Conservation (phyloP, 2,113 vertebrate species). For the Microtus pennsylvanicus region DNA sequence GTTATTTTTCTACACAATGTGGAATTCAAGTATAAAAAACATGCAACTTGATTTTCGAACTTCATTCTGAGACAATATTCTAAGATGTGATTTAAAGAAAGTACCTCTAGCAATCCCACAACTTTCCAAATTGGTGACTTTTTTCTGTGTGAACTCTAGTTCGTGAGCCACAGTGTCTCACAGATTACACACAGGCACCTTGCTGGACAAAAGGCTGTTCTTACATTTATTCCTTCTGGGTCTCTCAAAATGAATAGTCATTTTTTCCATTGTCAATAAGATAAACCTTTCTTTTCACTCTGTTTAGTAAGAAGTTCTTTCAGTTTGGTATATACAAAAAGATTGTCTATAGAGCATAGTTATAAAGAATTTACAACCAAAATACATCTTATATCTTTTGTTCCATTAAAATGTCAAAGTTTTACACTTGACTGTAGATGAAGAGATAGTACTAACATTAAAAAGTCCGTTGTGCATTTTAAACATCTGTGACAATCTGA, state of each 20-base stretch:
- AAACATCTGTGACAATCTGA: neutral
- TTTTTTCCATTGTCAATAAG: conserved; percentile 8
- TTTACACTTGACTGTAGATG: neutral
- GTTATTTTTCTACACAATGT: neutral
- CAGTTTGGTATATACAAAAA: neutral
- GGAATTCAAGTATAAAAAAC: neutral
- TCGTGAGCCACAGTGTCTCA: neutral
- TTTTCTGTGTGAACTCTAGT: neutral
- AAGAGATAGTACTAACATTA: neutral
- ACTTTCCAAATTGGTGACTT: neutral
- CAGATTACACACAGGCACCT: neutral
- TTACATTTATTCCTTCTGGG: neutral
- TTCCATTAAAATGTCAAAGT: neutral
- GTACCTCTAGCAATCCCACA: neutral
- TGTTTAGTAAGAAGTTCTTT: conserved; percentile 2
- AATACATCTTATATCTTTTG: neutral
- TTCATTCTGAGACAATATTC: neutral
- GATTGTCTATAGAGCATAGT: neutral
- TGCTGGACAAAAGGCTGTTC: neutral
- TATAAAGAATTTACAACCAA: neutral
- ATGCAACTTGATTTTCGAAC: neutral
- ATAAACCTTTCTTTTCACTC: neutral
- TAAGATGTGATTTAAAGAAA: neutral
- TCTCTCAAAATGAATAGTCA: conserved; percentile 33
- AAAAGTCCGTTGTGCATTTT: neutral